phyloP scores from a whole-genome alignment of 2,797 vertebrate genomes.

The Micropoecilia bifurca region DNA sequence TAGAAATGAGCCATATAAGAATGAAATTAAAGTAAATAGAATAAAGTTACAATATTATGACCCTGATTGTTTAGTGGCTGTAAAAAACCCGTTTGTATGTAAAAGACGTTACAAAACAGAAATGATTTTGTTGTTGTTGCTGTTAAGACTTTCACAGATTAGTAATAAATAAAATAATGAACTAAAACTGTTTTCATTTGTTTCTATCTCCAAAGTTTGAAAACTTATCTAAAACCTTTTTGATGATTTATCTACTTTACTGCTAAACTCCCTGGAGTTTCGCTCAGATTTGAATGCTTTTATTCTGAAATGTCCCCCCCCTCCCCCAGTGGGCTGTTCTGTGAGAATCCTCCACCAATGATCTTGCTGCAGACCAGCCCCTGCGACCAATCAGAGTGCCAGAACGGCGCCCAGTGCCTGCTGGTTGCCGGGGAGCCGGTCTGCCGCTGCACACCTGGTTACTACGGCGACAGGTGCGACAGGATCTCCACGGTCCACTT shows the following conservation, averaged over 20 bases:
- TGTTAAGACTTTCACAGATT: too few relatives aligned
- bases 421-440: conserved; percentile 88
- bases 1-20: too few relatives aligned
- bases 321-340: conserved; percentile 87
- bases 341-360: conserved; percentile 95
- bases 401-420: conserved; percentile 92
- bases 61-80: too few relatives aligned
- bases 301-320: neutral
- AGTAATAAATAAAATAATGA: too few relatives aligned
- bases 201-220: neutral
- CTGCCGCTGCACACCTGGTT: conserved; percentile 92
- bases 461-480: conserved; percentile 91
- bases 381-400: conserved; percentile 93
- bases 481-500: conserved; percentile 94
- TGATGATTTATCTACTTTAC: neutral
- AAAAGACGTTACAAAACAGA: too few relatives aligned
- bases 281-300: neutral
- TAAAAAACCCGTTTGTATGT: too few relatives aligned
- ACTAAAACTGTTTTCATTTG: neutral
- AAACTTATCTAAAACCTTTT: neutral
- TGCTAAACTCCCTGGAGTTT: too few relatives aligned
- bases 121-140: too few relatives aligned
- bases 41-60: too few relatives aligned
- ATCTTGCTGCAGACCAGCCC: conserved; percentile 96
- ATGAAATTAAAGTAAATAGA: too few relatives aligned